phyloP scores from a whole-genome alignment of 2,797 vertebrate genomes.

The Scyliorhinus canicula region DNA sequence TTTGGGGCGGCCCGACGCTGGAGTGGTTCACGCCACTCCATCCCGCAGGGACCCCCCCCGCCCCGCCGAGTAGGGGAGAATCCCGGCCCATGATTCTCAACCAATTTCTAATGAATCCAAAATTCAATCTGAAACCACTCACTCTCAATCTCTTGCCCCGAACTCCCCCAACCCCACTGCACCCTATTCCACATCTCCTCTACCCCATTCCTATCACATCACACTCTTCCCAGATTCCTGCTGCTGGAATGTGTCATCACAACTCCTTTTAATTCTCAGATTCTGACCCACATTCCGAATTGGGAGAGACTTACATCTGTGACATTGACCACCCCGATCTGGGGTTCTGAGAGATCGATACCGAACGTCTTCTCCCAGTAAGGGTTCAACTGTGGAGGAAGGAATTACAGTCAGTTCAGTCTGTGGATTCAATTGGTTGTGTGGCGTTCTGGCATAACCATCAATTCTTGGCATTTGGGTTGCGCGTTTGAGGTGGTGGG shows the following conservation, averaged over 20 bases:
- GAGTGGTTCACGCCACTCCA: too few relatives aligned
- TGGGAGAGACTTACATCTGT: constrained; percentile 73
- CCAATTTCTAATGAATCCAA: not conserved
- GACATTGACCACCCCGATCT: constrained; percentile 86
- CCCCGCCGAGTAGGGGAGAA: too few relatives aligned
- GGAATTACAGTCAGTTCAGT: not conserved
- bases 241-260: not conserved
- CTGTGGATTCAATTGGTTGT: too few relatives aligned
- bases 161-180: not conserved
- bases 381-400: constrained; percentile 68
- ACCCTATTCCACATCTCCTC: not conserved
- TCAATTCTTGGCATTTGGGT: not conserved
- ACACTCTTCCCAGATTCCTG: not conserved
- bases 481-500: not conserved
- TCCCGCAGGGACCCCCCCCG: too few relatives aligned
- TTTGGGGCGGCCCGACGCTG: too few relatives aligned
- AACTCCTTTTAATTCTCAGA: not conserved
- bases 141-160: not conserved
- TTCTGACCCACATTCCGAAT: not conserved
- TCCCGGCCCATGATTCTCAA: too few relatives aligned
- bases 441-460: not conserved
- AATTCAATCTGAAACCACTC: not conserved
- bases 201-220: not conserved
- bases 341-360: constrained; percentile 77
- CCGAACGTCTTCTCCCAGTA: constrained; percentile 89